Base-by-base conservation (phyloP, 2,113 vertebrate genomes). In the Gorsachius goisagi region DNA sequence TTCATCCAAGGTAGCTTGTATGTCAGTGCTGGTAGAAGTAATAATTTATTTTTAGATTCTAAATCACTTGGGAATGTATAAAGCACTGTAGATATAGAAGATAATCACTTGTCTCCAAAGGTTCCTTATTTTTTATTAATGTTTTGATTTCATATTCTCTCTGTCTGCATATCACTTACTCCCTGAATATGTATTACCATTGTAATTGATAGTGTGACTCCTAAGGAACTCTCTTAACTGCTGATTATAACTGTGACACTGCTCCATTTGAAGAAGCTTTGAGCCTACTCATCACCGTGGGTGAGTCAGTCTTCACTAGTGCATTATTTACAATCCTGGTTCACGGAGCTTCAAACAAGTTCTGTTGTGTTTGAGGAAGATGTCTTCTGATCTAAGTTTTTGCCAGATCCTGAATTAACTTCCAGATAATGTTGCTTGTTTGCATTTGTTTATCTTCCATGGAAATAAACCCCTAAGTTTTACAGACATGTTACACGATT, bases 111-210 rank as follows among this genome's bases (percentile, higher is more conserved):
- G 77, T 90, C 89, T 94, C 88, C 89, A 76, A 82, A 91, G 67
- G 66, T 93, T 90, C 85, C 75, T 87, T 93, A 79, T 92, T 96
- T 97, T 85, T 96, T 89, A 91, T 95, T 93, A 92, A 93, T 87
- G 81, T 94, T 95, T 97, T 94, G 89, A 89, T 97, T 93, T 95
- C 37, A 20, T 69, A 88, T 94, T 94, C 91, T 73, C 89, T 96
- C 74, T 95, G 83, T 89, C 91, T 95, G 63, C 68, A 4, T 75
- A 52, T 93, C 88, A 69, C 71, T 80, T 84, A 67, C 82, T 87
- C 86, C 68, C 83, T 97, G 97, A 75, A 92, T 95, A 94, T 60
- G 78, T 72, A 95, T 96, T 76, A 64, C 49, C 20, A 13, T 84
- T 94, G 92, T 95, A 95, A 93, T 81, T 94, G 84, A 95, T 95